Percentiles rank a stretch among this genome's conserved stretches.
These are phyloP conservation scores for Hydractinia symbiolongicarpus DNA, from an alignment of 30 jellyfish, hydroid and myxozoan genomes.

Conservation along the genomic window DNA sequence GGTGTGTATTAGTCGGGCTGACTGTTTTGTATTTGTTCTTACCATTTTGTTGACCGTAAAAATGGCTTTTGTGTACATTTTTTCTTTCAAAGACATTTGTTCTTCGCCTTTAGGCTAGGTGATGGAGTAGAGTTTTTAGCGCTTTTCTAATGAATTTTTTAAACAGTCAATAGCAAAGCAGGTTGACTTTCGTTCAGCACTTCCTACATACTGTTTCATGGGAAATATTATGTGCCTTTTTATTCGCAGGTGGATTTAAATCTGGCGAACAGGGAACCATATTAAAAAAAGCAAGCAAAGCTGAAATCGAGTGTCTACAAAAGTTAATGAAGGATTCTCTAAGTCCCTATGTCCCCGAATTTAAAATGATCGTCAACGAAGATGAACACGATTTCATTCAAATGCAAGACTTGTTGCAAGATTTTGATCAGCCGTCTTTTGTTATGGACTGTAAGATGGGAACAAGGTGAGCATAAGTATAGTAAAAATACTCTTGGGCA, in stretches of 20 bases:
- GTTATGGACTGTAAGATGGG: slow-evolving; percentile 99
- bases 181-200: too few relatives aligned
- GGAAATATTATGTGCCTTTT: background rate
- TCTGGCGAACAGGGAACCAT: slow-evolving; percentile 88
- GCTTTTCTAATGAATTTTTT: too few relatives aligned
- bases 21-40: too few relatives aligned
- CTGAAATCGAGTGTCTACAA: slow-evolving; percentile 63
- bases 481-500: too few relatives aligned
- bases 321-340: slow-evolving; percentile 72
- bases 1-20: too few relatives aligned
- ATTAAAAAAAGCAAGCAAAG: slow-evolving; percentile 54
- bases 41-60: too few relatives aligned
- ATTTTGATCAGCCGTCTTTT: slow-evolving; percentile 63
- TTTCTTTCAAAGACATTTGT: too few relatives aligned
- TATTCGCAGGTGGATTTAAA: slow-evolving; percentile 61
- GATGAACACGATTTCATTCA: slow-evolving; percentile 55
- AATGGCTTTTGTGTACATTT: too few relatives aligned
- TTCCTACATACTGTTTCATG: too few relatives aligned
- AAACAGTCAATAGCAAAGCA: too few relatives aligned
- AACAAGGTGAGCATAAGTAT: slow-evolving; percentile 41
- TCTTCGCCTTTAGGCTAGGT: too few relatives aligned
- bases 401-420: slow-evolving; percentile 92
- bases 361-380: slow-evolving; percentile 44
- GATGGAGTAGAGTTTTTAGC: too few relatives aligned
- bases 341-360: slow-evolving; percentile 85